Evolutionary conservation across 1,140 invertebrate species (phyloP).

Genomic region (Microvelia longipes): DNA sequence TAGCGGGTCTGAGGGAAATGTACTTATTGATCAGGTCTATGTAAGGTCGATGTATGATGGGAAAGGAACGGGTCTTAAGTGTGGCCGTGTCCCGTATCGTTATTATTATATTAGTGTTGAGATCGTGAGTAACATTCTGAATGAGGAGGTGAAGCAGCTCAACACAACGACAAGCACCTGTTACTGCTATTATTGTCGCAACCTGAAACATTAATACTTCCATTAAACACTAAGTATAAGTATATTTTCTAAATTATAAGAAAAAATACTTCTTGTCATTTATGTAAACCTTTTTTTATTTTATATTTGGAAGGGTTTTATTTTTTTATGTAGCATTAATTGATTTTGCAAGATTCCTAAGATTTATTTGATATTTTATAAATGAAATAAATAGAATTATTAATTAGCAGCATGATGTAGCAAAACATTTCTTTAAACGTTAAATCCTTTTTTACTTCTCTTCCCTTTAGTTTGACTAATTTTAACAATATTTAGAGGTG

Average conservation of each 20-base stretch:
- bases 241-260: background rate
- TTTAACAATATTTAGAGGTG: too few species aligned
- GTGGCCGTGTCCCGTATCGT: background rate
- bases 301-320: too few species aligned
- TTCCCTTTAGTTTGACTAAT: too few species aligned
- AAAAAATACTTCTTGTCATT: too few species aligned
- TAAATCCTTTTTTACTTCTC: too few species aligned
- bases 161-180: background rate
- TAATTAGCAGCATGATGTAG: too few species aligned
- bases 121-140: background rate
- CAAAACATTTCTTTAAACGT: too few species aligned
- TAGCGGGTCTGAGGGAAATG: background rate
- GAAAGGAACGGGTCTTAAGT: background rate
- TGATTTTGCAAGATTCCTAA: too few species aligned
- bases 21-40: background rate
- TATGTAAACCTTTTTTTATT: too few species aligned
- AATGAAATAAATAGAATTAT: too few species aligned
- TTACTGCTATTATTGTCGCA: background rate
- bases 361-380: too few species aligned
- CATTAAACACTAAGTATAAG: background rate
- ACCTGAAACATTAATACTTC: background rate
- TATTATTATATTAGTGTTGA: background rate
- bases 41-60: background rate
- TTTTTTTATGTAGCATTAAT: too few species aligned
- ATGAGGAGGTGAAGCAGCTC: background rate